Evolutionary conservation across 2,113 vertebrate genomes (phyloP), one percentile per base, ranked within the genome.

Genomic region (Semnornis frantzii): DNA sequence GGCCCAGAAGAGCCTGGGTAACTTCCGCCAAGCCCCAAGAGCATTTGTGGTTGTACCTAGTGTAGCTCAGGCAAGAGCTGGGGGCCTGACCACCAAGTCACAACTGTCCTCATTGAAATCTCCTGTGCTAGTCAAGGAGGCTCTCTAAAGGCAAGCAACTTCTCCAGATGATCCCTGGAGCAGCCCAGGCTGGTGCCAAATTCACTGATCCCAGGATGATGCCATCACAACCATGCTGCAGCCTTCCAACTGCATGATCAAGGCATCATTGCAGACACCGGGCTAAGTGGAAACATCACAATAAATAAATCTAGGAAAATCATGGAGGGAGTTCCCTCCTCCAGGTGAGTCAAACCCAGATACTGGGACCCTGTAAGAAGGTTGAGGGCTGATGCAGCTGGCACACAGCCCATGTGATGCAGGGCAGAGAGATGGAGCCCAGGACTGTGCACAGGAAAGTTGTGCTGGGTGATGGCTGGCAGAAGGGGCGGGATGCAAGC

Each of bases 401-500:
- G 23, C 24, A 39, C 2, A 0, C 15, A 87, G 63, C 50, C 44
- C 68, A 30, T 3, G 0, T 14, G 7, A 6, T 4, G 21, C 21
- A 28, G 39, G 66, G 15, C 39, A 55, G 63, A 57, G 37, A 75
- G 70, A 28, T 1, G 1, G 48, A 37, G 25, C 15, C 37, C 65
- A 31, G 12, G 12, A 30, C 19, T n/a, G 46, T 39, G 16, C n/a
- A 54, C 37, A 31, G 27, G 31, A 88, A n/a, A 73, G 55, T n/a
- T 2, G 3, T 39, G 27, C 60, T 8, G 2, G 15, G 15, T 2
- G 6, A 28, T 87, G 68, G 71, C 87, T 34, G 6, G 42, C 87
- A 71, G 64, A 89, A 94, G 84, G 94, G 95, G 89, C 6, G 92
- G 84, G 84, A 92, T 48, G 33, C 84, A 89, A 48, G 57, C 82